phyloP scores from a whole-genome alignment of 2,113 vertebrate genomes.

The Xiphorhynchus elegans region DNA sequence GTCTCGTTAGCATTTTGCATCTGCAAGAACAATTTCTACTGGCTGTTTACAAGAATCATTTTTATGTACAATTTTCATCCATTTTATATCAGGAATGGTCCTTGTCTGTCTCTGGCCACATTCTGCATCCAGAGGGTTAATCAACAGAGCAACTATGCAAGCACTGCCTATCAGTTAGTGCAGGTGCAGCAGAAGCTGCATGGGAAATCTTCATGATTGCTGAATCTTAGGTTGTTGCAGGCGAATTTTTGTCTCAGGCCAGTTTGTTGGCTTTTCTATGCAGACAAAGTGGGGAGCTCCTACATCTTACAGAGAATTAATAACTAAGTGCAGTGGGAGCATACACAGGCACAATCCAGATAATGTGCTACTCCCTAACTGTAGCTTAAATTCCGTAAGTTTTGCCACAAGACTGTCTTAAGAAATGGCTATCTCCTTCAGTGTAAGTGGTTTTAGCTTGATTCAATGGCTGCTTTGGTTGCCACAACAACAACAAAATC shows the following conservation, averaged over 20 bases:
- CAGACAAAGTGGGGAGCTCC: background rate
- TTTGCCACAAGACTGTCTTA: background rate
- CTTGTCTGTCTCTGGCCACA: background rate
- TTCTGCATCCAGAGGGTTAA: background rate
- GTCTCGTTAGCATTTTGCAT: background rate
- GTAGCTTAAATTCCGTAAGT: background rate
- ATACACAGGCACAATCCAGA: background rate
- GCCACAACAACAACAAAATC: background rate
- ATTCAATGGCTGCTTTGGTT: background rate
- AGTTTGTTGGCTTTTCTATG: background rate
- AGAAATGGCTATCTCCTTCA: background rate
- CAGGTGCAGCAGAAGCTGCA: background rate
- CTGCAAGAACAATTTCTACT: background rate
- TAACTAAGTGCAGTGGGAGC: background rate
- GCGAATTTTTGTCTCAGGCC: background rate
- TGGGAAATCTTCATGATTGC: background rate
- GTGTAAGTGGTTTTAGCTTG: background rate
- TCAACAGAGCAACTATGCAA: background rate
- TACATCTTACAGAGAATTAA: background rate
- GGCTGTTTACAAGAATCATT: background rate
- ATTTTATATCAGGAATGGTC: background rate
- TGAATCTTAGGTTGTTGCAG: background rate
- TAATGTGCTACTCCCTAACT: background rate
- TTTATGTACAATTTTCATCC: background rate
- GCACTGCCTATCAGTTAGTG: rapidly evolving